These are phyloP conservation scores for Ageneiosus marmoratus DNA, from an alignment of 2,113 vertebrate genomes.

Conservation along the genomic window DNA sequence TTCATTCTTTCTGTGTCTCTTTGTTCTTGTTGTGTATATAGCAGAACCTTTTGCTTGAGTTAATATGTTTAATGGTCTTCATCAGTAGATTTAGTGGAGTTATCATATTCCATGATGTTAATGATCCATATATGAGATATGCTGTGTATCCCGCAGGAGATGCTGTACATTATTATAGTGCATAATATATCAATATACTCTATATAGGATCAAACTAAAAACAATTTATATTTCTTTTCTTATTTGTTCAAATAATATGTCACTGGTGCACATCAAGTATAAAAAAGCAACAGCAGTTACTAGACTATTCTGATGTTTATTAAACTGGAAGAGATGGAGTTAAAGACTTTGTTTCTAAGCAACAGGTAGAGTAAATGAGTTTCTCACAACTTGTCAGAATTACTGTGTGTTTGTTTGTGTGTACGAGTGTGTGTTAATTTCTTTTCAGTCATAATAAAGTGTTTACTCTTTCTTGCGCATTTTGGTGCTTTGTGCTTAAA, in stretches of 20 bases:
- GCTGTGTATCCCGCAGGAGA: neutral
- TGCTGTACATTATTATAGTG: too few relatives aligned
- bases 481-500: neutral
- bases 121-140: neutral
- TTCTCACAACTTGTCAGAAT: slow-evolving; percentile 2
- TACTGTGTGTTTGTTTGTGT: neutral
- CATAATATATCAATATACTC: neutral
- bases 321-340: neutral
- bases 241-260: neutral
- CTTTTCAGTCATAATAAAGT: neutral
- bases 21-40: neutral
- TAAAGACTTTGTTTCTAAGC: slow-evolving; percentile 36
- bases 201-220: neutral
- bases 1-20: neutral
- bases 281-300: neutral
- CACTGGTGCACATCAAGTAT: neutral
- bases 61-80: neutral
- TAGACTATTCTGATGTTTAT: neutral
- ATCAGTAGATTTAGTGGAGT: neutral
- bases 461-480: neutral
- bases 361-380: slow-evolving; percentile 31
- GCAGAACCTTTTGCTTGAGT: neutral
- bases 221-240: neutral
- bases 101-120: neutral
- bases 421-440: neutral